Evolutionary conservation across 2,888 invertebrate species (phyloP).

Genomic region (Ditylenchus weischeri): DNA sequence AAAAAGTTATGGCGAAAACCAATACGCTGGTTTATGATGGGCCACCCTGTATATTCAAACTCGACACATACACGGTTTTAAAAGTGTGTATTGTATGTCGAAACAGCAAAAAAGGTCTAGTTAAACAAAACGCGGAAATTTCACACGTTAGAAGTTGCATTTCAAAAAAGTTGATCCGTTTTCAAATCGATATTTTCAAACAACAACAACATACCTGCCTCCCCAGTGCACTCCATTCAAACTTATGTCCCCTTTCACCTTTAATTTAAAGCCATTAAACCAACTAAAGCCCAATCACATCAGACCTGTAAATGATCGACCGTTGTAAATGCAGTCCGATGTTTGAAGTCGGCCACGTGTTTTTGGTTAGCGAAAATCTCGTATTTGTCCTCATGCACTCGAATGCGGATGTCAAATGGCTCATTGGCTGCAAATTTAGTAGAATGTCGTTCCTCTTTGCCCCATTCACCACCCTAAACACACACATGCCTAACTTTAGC

Average conservation of each 20-base stretch:
- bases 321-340: slow-evolving; percentile 43
- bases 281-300: slow-evolving; percentile 1
- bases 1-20: too few species aligned
- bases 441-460: slow-evolving; percentile 53
- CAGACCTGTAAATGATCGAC: slow-evolving; percentile 46
- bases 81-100: too few species aligned
- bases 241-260: slow-evolving; percentile 42
- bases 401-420: slow-evolving; percentile 53
- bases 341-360: slow-evolving; percentile 49
- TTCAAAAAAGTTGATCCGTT: too few species aligned
- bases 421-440: slow-evolving; percentile 47
- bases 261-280: slow-evolving; percentile 12
- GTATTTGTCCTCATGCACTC: slow-evolving; percentile 50
- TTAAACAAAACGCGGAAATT: too few species aligned
- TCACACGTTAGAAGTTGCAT: too few species aligned
- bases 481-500: neutral
- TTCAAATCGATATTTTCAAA: too few species aligned
- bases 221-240: slow-evolving; percentile 51
- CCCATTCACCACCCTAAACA: slow-evolving; percentile 43
- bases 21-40: too few species aligned
- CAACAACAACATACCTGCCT: slow-evolving; percentile 28
- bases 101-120: too few species aligned
- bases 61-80: too few species aligned
- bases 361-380: slow-evolving; percentile 51
- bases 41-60: too few species aligned